Base-by-base conservation (phyloP, 2,797 vertebrate genomes). In the Scleropages formosus region DNA sequence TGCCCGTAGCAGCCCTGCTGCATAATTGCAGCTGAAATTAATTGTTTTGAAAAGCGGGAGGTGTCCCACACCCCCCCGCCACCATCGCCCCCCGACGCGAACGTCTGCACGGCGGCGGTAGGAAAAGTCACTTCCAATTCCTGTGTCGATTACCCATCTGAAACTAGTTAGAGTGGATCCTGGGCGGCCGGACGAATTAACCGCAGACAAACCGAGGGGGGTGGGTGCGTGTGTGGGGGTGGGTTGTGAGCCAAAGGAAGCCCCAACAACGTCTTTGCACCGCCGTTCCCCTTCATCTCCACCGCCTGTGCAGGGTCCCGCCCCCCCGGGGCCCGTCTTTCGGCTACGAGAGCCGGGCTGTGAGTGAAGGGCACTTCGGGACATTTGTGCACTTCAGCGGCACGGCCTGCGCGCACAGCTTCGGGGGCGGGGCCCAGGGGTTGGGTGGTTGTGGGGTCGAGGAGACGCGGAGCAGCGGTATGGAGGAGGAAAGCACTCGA, bases 151-250 rank as follows among this genome's bases (percentile, higher is more conserved):
- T n/a, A 18, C n/a, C 16, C 82, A 85, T 85, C 83, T 88, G 86
- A 86, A 83, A 89, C 58, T 73, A 78, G 80, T 86, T 86, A 84
- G 65, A 27, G 46, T 27, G 59, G 59, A 62, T 44, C 60, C 61
- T 65, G 9, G 26, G 39, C 26, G 67, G 68, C 12, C 72, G 79
- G 83, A 79, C 80, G 75, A 51, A 79, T 78, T 26, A 61, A 78
- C 76, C 77, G 79, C 82, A 75, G 74, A 80, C 72, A 13, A 72
- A 65, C 80, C 80, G 75, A 71, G 31, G 74, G 51, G 73, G 44
- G 53, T 39, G 8, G 53, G 16, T 56, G 24, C 44, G 44, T 10
- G 65, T 46, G 10, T 18, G 31, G n/a, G 49, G 15, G 15, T 7
- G 51, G 16, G 51, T n/a, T n/a, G n/a, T n/a, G n/a, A n/a, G n/a